phyloP scores from a whole-genome alignment of 2,888 invertebrate species.

The Boloria selene region DNA sequence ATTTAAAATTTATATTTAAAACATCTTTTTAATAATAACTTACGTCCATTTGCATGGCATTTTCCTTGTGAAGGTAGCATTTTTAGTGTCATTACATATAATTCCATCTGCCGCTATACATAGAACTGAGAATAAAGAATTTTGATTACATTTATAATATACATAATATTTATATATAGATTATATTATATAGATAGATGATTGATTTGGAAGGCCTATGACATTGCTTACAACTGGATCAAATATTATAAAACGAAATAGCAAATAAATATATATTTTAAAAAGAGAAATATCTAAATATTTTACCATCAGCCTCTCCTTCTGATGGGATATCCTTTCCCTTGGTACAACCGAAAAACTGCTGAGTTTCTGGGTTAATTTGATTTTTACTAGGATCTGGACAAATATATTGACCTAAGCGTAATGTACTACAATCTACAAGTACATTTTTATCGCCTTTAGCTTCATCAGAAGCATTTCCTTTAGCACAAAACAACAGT shows the following conservation, averaged over 20 bases:
- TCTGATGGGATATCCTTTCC: slow-evolving; percentile 81
- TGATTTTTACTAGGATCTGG: slow-evolving; percentile 88
- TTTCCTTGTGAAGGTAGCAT: slow-evolving; percentile 90
- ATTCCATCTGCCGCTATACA: slow-evolving; percentile 93
- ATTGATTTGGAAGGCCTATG: no score
- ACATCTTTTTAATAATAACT: slow-evolving; percentile 66
- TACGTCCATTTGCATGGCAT: slow-evolving; percentile 97
- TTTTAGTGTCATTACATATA: slow-evolving; percentile 89
- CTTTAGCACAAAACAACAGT: slow-evolving; percentile 44
- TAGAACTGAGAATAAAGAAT: slow-evolving; percentile 80
- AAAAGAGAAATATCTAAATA: neutral
- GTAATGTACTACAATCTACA: slow-evolving; percentile 87
- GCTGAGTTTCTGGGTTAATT: slow-evolving; percentile 95
- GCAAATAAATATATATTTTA: neutral
- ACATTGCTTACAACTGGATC: no score
- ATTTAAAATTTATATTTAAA: neutral
- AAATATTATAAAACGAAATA: no score
- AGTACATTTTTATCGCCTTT: slow-evolving; percentile 55
- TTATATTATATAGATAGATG: no score
- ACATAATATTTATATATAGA: no score
- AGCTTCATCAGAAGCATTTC: slow-evolving; percentile 60
- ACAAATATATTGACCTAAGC: slow-evolving; percentile 91
- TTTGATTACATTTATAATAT: no score
- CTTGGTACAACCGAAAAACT: slow-evolving; percentile 88
- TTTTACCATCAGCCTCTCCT: slow-evolving; percentile 89